Conservation (phyloP, 2,797 vertebrate genomes). For the Helostoma temminkii region DNA sequence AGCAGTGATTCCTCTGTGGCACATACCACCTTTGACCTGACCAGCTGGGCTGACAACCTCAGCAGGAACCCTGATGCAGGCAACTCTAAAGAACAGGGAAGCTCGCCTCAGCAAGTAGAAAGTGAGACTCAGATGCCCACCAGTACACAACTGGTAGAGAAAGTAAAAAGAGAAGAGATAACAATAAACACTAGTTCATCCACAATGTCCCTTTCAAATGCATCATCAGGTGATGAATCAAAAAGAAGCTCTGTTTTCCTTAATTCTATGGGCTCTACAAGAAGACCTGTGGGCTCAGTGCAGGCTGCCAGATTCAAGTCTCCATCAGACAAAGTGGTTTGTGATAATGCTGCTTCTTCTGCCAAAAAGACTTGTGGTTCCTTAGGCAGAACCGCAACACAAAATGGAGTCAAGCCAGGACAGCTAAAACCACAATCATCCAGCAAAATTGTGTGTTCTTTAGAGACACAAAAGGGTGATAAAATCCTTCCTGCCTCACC, state of each 20-base stretch:
- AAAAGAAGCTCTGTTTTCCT: constrained; percentile 67
- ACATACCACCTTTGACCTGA: constrained; percentile 80
- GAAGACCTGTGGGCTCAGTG: constrained; percentile 58
- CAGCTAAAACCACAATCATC: constrained; percentile 42
- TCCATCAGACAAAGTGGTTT: constrained; percentile 36
- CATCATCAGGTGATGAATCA: constrained; percentile 17
- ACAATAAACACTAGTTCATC: constrained; percentile 11
- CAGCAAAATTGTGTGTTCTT: constrained; percentile 4
- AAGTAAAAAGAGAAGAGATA: constrained; percentile 1
- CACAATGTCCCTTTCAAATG: neutral
- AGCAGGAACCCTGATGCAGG: constrained; percentile 43
- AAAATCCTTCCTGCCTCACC: constrained; percentile 16
- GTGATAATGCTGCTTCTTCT: constrained; percentile 19
- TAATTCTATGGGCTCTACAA: constrained; percentile 43
- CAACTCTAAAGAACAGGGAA: constrained; percentile 26
- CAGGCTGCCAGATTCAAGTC: constrained; percentile 38
- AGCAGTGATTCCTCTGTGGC: constrained; percentile 74
- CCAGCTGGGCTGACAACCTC: constrained; percentile 64
- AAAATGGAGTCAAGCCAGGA: constrained; percentile 39
- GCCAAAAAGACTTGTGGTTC: constrained; percentile 28
- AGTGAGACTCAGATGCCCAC: constrained; percentile 1
- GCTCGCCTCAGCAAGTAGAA: constrained; percentile 1
- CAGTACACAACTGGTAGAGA: constrained; percentile 20
- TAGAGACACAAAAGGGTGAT: constrained; percentile 37
- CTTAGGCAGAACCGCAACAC: constrained; percentile 13